Percentiles rank a stretch among this genome's conserved stretches.
Conservation (phyloP, 2,113 vertebrate genomes). For the Lepisosteus oculatus region DNA sequence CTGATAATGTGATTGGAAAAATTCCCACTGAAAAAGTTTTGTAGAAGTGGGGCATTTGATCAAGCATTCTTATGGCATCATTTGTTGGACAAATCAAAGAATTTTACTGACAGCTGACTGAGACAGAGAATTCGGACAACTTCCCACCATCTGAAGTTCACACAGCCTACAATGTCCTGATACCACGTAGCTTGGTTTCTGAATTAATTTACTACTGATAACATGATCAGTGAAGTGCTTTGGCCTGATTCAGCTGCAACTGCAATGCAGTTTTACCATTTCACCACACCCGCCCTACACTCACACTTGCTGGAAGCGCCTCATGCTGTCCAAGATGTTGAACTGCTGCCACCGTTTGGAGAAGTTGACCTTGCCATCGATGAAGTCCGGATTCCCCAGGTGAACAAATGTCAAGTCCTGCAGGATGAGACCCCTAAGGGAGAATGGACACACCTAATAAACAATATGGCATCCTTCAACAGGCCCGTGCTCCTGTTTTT, state of each 20-base stretch:
- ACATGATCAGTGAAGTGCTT: neutral
- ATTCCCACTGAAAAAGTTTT: no score
- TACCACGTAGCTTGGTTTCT: no score
- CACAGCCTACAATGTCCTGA: no score
- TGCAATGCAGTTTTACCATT: neutral
- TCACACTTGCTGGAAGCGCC: slow-evolving; percentile 97
- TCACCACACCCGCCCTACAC: slow-evolving; percentile 35
- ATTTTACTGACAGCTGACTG: no score
- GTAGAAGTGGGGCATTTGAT: no score
- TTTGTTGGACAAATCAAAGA: no score
- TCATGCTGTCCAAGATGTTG: slow-evolving; percentile 98
- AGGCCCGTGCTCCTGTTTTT: no score
- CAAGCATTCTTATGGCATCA: no score
- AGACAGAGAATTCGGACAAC: no score
- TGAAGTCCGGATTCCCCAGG: slow-evolving; percentile 92
- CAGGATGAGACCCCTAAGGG: slow-evolving; percentile 86
- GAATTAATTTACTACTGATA: no score
- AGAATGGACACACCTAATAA: neutral
- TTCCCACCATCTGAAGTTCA: no score
- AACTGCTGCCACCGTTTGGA: slow-evolving; percentile 99
- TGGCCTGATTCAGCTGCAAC: neutral
- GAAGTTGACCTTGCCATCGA: slow-evolving; percentile 95
- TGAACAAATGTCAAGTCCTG: slow-evolving; percentile 98
- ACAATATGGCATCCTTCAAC: neutral
- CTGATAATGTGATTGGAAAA: no score